A percentile compares a stretch with the other conserved stretches of the same genome.
These are phyloP conservation scores for Pelagia noctiluca DNA, from an alignment of 30 jellyfish, hydroid and myxozoan species.

Conservation along the genomic window DNA sequence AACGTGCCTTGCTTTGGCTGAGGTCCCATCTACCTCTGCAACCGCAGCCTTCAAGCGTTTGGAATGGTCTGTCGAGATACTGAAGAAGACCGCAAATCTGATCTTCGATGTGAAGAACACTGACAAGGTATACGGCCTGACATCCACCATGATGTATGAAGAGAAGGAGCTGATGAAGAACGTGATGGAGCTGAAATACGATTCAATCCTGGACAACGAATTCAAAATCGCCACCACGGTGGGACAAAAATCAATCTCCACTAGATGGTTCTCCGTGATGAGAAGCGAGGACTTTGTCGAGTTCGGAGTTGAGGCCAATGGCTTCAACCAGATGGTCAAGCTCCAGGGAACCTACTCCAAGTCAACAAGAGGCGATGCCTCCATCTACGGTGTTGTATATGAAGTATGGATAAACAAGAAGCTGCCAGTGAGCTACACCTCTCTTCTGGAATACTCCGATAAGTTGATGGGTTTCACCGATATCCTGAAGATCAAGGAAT, in stretches of 20 bases:
- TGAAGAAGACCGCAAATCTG: slow-evolving; percentile 77
- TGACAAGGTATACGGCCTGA: slow-evolving; percentile 41
- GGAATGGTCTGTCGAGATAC: slow-evolving; percentile 48
- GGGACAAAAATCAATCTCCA: slow-evolving; percentile 31
- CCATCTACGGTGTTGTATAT: slow-evolving; percentile 61
- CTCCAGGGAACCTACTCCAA: slow-evolving; percentile 72
- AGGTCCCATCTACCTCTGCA: slow-evolving; percentile 1
- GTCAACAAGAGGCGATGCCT: slow-evolving; percentile 27
- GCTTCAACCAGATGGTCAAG: slow-evolving; percentile 46
- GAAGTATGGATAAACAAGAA: slow-evolving; percentile 79
- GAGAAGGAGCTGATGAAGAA: slow-evolving; percentile 65
- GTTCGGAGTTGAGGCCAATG: slow-evolving; percentile 72
- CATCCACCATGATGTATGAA: slow-evolving; percentile 53
- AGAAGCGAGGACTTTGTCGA: slow-evolving; percentile 17
- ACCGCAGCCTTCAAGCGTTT: slow-evolving; percentile 15
- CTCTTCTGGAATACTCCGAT: slow-evolving; percentile 55
- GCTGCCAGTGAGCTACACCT: slow-evolving; percentile 69
- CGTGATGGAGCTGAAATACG: slow-evolving; percentile 58
- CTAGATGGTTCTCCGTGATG: slow-evolving; percentile 44
- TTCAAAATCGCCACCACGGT: slow-evolving; percentile 56
- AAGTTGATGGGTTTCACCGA: slow-evolving; percentile 43
- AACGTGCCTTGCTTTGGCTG: slow-evolving; percentile 40
- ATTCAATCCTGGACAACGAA: slow-evolving; percentile 63
- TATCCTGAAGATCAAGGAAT: slow-evolving; percentile 31
- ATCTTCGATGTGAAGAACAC: slow-evolving; percentile 43